phyloP scores from a whole-genome alignment of 2,113 vertebrate genomes.

The Antigone vipio region DNA sequence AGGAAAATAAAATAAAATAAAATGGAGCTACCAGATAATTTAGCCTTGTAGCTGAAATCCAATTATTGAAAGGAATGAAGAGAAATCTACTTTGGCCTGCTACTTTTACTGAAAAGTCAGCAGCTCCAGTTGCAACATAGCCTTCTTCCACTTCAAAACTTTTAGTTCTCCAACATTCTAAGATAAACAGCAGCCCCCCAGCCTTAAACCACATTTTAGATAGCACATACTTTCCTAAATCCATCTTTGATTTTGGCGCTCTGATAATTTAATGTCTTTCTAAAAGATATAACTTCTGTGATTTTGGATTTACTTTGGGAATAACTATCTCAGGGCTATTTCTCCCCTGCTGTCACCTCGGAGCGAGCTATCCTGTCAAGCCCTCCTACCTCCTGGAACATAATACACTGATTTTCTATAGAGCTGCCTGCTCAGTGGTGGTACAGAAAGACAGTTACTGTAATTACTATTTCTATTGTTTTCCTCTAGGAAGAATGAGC shows the following conservation, averaged over 20 bases:
- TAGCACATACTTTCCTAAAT: background rate
- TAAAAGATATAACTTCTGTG: background rate
- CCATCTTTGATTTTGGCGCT: background rate
- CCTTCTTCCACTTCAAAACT: background rate
- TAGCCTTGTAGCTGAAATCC: background rate
- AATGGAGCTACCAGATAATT: background rate
- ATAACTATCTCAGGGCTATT: background rate
- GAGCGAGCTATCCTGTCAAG: background rate
- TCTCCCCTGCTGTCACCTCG: background rate
- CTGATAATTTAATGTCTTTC: background rate
- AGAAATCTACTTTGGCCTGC: background rate
- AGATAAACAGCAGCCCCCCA: background rate
- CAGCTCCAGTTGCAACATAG: background rate
- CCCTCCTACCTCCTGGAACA: background rate
- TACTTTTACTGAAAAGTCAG: background rate
- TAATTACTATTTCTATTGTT: background rate
- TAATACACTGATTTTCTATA: background rate
- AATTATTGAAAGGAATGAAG: background rate
- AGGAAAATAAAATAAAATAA: background rate
- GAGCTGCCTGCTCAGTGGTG: background rate
- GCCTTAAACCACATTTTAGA: background rate
- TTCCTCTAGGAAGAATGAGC: background rate
- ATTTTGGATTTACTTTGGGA: background rate
- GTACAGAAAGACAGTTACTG: background rate
- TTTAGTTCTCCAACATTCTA: background rate